Conservation (phyloP, 2,888 invertebrate genomes). For the Diarsia dahlii region DNA sequence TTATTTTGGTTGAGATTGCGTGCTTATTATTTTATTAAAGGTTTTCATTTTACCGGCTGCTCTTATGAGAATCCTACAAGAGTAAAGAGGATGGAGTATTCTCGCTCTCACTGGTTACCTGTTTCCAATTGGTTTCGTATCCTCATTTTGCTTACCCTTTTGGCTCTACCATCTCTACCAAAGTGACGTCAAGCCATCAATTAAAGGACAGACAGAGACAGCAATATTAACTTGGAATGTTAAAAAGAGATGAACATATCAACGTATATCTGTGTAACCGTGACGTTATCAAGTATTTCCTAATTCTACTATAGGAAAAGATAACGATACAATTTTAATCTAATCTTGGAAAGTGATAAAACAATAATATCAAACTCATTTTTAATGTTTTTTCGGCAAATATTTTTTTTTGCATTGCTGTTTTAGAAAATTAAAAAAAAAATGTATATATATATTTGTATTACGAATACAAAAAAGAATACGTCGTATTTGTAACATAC, state of each 20-base stretch:
- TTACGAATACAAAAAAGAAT: neutral
- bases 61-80: slow-evolving; percentile 53
- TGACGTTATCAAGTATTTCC: neutral
- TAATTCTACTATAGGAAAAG: neutral
- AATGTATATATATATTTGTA: neutral
- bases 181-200: slow-evolving; percentile 14
- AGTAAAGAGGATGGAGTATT: slow-evolving; percentile 50
- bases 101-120: slow-evolving; percentile 15
- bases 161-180: slow-evolving; percentile 50
- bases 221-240: slow-evolving; percentile 1
- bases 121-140: slow-evolving; percentile 27
- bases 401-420: neutral
- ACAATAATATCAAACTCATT: no score
- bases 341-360: neutral
- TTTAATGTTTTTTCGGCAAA: no score
- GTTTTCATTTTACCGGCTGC: slow-evolving; percentile 25
- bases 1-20: neutral
- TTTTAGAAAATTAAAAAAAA: neutral
- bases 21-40: slow-evolving; percentile 7
- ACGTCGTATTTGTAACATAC: neutral
- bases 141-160: slow-evolving; percentile 37
- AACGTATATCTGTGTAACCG: neutral
- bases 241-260: slow-evolving; percentile 32
- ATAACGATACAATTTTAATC: neutral
- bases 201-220: slow-evolving; percentile 39